A percentile compares a stretch with the other conserved stretches of the same genome.
These are phyloP conservation scores for Neria commutata DNA, from an alignment of 2,888 invertebrate species.

Conservation along the genomic window DNA sequence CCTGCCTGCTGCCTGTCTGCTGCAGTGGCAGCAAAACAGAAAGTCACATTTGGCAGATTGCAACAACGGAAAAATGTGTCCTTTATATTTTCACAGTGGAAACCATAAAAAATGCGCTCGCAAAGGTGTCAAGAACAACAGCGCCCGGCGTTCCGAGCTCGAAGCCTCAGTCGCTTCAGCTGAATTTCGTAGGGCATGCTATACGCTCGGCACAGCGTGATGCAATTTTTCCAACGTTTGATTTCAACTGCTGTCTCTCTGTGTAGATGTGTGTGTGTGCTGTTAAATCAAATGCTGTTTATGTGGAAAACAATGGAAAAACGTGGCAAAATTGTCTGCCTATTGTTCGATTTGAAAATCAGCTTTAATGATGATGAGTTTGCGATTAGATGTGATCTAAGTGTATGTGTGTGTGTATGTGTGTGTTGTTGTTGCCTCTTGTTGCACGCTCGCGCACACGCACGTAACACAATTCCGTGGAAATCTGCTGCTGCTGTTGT, in stretches of 20 bases:
- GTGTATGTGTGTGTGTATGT: background rate
- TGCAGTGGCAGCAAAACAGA: background rate
- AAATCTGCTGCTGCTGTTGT: background rate
- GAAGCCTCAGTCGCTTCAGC: no score
- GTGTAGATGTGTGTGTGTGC: background rate
- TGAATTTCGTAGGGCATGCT: constrained; percentile 4
- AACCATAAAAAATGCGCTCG: constrained; percentile 46
- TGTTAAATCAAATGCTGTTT: constrained; percentile 1
- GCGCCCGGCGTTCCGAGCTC: constrained; percentile 6
- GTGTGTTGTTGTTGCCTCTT: constrained; percentile 9
- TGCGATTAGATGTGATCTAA: constrained; percentile 43
- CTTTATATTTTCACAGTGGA: constrained; percentile 26
- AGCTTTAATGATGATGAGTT: constrained; percentile 59
- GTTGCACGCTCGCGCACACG: constrained; percentile 13
- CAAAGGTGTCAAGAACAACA: constrained; percentile 58
- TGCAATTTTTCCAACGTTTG: constrained; percentile 43
- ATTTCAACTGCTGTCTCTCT: background rate
- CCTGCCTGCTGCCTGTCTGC: background rate
- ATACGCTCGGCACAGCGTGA: constrained; percentile 45
- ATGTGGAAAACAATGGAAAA: constrained; percentile 47
- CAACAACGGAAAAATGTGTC: background rate
- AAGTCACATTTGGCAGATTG: background rate
- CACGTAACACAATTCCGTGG: background rate
- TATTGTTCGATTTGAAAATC: constrained; percentile 50
- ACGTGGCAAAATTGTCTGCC: constrained; percentile 56